Percentiles rank a stretch among this genome's conserved stretches.
Conservation (phyloP, 92 coral and sea anemone genomes). For the Metridium senile region DNA sequence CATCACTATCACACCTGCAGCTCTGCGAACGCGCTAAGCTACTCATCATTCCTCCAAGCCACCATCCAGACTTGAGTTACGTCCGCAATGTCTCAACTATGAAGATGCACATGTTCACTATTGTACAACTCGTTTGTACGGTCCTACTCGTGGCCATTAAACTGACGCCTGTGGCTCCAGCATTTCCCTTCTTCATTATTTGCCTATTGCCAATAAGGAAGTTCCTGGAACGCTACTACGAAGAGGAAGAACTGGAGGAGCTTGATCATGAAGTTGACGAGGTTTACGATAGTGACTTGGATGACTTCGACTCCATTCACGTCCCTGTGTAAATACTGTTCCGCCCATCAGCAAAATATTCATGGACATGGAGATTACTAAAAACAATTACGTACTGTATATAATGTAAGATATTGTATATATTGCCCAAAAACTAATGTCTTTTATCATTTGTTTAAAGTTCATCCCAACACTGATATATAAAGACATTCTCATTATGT, state of each 20-base stretch:
- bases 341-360: no score
- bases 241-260: constrained; percentile 76
- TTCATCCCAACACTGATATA: no score
- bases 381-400: no score
- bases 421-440: no score
- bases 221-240: constrained; percentile 74
- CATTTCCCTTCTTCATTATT: constrained; percentile 83
- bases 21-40: constrained; percentile 85
- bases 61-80: constrained; percentile 86
- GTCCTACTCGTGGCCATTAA: constrained; percentile 71
- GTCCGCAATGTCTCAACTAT: constrained; percentile 82
- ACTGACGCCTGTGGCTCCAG: constrained; percentile 72
- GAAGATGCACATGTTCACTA: constrained; percentile 91
- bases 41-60: constrained; percentile 73
- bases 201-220: constrained; percentile 90
- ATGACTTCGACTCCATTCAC: constrained; percentile 90
- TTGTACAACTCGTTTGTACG: constrained; percentile 83
- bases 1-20: constrained; percentile 90
- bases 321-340: constrained; percentile 65
- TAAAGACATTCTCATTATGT: no score
- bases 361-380: no score
- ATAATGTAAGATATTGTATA: no score
- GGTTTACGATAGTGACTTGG: constrained; percentile 87
- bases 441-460: no score
- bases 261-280: constrained; percentile 94